Percentiles rank a stretch among this genome's conserved stretches.
These are phyloP conservation scores for Staurois parvus DNA, from an alignment of 2,797 vertebrate species.

Conservation along the genomic window DNA sequence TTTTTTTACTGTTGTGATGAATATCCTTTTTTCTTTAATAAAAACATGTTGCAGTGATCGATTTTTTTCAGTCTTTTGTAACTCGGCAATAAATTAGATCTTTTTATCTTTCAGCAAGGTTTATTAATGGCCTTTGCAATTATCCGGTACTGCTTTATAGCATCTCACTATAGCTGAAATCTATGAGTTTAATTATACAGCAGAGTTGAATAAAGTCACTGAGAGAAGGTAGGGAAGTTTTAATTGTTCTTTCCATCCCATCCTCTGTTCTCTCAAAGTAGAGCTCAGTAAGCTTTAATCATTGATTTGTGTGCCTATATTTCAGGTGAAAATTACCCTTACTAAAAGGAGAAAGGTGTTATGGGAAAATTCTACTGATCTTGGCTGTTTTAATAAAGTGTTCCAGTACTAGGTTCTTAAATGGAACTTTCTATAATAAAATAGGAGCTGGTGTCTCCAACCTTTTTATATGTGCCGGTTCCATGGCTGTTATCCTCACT, in stretches of 20 bases:
- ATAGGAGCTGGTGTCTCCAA: not conserved
- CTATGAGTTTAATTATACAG: constrained; percentile 48
- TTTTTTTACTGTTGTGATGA: not conserved
- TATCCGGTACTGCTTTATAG: not conserved
- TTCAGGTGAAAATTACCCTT: too few relatives aligned
- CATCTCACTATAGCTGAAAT: not conserved
- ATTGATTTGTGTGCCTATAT: not conserved
- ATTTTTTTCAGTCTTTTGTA: not conserved
- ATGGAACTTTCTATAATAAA: not conserved
- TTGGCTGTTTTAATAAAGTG: not conserved
- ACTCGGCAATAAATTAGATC: constrained; percentile 4
- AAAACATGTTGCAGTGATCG: not conserved
- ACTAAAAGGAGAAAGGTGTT: too few relatives aligned
- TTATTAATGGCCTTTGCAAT: constrained; percentile 38
- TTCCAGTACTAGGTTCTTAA: not conserved
- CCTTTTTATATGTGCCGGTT: too few relatives aligned
- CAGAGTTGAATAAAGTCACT: not conserved
- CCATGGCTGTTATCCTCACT: too few relatives aligned
- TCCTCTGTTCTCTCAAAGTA: not conserved
- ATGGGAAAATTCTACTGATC: too few relatives aligned
- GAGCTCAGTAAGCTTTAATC: not conserved
- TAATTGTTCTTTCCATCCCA: not conserved
- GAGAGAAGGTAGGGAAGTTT: not conserved
- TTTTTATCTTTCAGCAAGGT: constrained; percentile 27
- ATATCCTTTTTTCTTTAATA: not conserved